Conservation (phyloP, 2,113 vertebrate species). For the Nycticebus coucang region DNA sequence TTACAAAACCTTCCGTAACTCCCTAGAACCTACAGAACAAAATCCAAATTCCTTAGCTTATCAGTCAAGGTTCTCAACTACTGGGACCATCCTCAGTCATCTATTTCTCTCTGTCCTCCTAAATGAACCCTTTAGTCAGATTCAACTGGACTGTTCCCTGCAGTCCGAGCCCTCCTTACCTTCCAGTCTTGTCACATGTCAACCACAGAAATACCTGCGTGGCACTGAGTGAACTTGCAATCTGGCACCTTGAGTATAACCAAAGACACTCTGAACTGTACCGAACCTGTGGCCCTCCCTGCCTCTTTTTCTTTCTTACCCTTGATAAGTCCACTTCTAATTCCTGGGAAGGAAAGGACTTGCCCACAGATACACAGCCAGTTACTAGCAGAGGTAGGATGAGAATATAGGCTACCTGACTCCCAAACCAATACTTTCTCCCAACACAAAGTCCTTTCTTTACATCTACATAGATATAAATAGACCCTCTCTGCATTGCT, state of each 20-base stretch:
- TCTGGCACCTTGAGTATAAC: neutral
- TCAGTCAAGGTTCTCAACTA: neutral
- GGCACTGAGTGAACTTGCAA: neutral
- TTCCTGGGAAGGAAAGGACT: neutral
- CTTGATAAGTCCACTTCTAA: neutral
- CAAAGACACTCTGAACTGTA: neutral
- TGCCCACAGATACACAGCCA: neutral
- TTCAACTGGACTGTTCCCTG: neutral
- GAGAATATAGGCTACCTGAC: neutral
- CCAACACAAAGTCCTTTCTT: neutral
- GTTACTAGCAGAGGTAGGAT: neutral
- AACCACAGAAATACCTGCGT: neutral
- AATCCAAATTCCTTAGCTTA: neutral
- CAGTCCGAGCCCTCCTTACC: neutral
- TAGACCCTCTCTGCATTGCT: neutral
- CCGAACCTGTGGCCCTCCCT: no score
- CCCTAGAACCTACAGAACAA: neutral
- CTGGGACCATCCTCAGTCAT: neutral
- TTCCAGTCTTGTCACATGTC: neutral
- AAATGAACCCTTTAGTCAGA: neutral
- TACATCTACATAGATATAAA: neutral
- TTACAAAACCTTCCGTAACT: neutral
- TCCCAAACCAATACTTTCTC: neutral
- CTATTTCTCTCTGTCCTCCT: neutral
- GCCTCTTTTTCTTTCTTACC: neutral